Percentiles rank a stretch among this genome's conserved stretches.
Conservation (phyloP, 2,888 invertebrate genomes). For the Drosophila colorata region DNA sequence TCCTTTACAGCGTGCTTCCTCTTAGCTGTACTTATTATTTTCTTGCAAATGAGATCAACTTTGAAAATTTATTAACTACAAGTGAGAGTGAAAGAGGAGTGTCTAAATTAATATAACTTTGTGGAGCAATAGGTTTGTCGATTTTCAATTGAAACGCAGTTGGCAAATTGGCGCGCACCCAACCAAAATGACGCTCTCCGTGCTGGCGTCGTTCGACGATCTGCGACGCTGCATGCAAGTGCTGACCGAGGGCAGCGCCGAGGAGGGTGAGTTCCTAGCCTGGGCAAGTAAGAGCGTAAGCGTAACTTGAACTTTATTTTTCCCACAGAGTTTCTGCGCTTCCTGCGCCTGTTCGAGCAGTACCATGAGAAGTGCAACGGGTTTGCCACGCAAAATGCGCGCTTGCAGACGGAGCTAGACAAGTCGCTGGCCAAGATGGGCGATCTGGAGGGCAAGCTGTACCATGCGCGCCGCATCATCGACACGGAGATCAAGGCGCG, state of each 20-base stretch:
- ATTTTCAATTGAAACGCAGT: neutral
- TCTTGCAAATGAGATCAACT: constrained; percentile 13
- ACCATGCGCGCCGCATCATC: constrained; percentile 91
- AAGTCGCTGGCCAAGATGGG: constrained; percentile 90
- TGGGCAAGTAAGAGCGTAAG: neutral
- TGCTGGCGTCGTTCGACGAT: constrained; percentile 90
- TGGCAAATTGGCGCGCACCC: constrained; percentile 45
- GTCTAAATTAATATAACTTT: neutral
- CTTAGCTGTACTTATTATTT: constrained; percentile 32
- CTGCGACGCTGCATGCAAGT: constrained; percentile 89
- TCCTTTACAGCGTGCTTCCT: constrained; percentile 66
- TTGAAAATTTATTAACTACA: neutral
- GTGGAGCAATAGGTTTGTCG: neutral
- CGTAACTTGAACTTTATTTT: neutral
- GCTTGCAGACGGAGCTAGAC: constrained; percentile 90
- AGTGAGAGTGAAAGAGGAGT: constrained; percentile 6
- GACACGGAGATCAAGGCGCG: constrained; percentile 92
- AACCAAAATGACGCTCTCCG: constrained; percentile 86
- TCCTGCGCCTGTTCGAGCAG: constrained; percentile 90
- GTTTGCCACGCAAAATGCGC: constrained; percentile 90
- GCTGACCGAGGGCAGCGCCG: constrained; percentile 88
- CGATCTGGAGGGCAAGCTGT: constrained; percentile 92
- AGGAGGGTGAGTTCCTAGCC: constrained; percentile 87
- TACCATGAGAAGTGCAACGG: constrained; percentile 89
- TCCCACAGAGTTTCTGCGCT: constrained; percentile 89